Evolutionary conservation across 2,797 vertebrate genomes (phyloP).

Genomic region (Coendou prehensilis): DNA sequence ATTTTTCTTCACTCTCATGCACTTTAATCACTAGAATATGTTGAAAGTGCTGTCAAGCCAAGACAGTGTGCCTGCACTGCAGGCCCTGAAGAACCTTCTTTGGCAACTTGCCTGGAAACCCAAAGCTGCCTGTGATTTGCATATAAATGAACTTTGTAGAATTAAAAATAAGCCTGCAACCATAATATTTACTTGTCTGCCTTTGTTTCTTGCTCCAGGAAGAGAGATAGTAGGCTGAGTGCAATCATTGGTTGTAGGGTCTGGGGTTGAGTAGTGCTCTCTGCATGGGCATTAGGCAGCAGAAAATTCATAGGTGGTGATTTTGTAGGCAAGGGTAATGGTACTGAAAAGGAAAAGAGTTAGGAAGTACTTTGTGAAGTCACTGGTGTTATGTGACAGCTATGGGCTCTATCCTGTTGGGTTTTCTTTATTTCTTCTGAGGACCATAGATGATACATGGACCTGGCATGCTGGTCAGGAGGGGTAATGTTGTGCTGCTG

Average conservation of each 20-base stretch:
- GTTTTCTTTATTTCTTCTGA: not conserved
- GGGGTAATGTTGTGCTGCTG: accelerated
- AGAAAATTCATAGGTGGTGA: not conserved
- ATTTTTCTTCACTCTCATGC: constrained; percentile 1
- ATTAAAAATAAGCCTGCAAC: constrained; percentile 70
- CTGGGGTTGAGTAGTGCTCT: accelerated
- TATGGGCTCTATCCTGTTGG: not conserved
- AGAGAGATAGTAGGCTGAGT: not conserved
- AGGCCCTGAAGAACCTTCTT: not conserved
- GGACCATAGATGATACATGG: not conserved
- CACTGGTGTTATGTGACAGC: not conserved
- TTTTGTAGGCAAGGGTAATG: not conserved
- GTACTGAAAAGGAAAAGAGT: not conserved
- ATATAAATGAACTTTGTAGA: constrained; percentile 67
- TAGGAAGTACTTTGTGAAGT: not conserved
- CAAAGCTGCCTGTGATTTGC: constrained; percentile 60
- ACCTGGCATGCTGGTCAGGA: not conserved
- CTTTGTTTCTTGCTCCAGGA: not conserved
- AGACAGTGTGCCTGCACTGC: not conserved
- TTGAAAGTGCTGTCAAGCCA: not conserved
- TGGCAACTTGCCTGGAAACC: constrained; percentile 55
- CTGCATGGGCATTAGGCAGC: not conserved
- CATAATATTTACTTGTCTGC: constrained; percentile 52
- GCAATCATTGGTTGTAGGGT: too few relatives aligned
- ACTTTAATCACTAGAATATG: not conserved